Evolutionary conservation across 2,888 invertebrate species (phyloP), one percentile per base, ranked within the genome.

Genomic region (Drosophila nr. perissopoda): DNA sequence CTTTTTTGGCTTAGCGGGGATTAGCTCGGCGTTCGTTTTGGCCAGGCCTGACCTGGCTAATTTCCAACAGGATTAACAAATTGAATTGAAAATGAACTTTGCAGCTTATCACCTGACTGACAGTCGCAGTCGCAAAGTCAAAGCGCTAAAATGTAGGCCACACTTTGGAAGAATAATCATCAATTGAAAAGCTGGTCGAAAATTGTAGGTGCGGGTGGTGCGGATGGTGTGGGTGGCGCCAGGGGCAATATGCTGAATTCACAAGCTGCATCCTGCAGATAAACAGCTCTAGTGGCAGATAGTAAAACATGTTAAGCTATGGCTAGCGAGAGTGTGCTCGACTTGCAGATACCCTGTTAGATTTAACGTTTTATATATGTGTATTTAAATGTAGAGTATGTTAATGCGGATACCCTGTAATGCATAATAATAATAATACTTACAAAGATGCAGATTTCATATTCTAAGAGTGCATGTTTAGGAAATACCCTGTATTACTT

Each of bases 1-100:
- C 10, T 25, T 38, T 18, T 21, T 86, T 74, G 70, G 86, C 76
- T 86, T 78, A 88, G 83, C 86, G 63, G 71, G 78, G 86, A 83
- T 86, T 82, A 86, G 86, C 73, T 60, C 69, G 71, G 69, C 66
- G 66, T 62, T 29, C 10, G 49, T 27, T 46, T 25, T 25, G 46
- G 27, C 38, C 36, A 8, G 10, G 49, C 67, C 51, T 63, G 42
- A 71, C 67, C 57, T 46, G 33, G 63, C 64, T 54, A 21, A 42
- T 18, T 38, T 63, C 63, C 68, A 49, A 27, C 46, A n/a, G 25
- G 60, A 69, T 33, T 68, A 60, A 34, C 31, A 63, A 68, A 70
- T 67, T 71, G 42, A 75, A 88, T 70, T 53, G 49, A 69, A 61
- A 79, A 36, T 51, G 31, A 70, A 60, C 57, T 63, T 68, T 29